Evolutionary conservation across 2,888 invertebrate genomes (phyloP).

Genomic region (Chrysodeixis includens): DNA sequence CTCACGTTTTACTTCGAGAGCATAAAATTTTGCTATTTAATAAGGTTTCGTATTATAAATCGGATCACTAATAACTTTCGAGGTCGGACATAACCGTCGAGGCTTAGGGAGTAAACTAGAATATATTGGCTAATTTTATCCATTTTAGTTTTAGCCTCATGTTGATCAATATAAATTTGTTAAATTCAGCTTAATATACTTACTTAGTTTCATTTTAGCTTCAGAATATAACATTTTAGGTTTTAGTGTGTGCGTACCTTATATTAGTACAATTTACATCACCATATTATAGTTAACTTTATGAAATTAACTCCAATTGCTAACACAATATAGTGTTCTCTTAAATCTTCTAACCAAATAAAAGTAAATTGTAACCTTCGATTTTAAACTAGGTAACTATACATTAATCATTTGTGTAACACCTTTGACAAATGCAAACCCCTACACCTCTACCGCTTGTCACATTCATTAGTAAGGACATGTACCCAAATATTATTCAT

Average conservation of each 20-base stretch:
- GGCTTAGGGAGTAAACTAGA: constrained; percentile 11
- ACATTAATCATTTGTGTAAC: no score
- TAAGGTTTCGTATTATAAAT: constrained; percentile 43
- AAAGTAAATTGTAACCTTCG: no score
- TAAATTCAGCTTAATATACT: constrained; percentile 20
- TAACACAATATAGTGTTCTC: no score
- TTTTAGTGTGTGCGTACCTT: constrained; percentile 27
- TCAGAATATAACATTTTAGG: constrained; percentile 64
- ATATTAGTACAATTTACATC: constrained; percentile 11
- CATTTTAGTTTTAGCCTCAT: constrained; percentile 12
- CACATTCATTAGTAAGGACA: constrained; percentile 38
- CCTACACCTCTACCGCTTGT: constrained; percentile 1
- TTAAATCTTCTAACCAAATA: no score
- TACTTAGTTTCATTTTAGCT: constrained; percentile 34
- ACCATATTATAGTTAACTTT: no score
- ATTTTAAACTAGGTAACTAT: no score
- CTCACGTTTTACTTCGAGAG: constrained; percentile 35
- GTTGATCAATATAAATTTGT: constrained; percentile 11
- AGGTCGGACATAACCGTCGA: constrained; percentile 20
- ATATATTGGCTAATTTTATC: constrained; percentile 15
- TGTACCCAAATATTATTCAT: constrained; percentile 39
- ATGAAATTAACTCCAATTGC: no score
- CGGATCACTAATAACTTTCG: constrained; percentile 38
- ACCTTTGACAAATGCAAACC: background rate
- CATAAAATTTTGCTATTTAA: constrained; percentile 21